These are phyloP conservation scores for Cephus cinctus DNA, from an alignment of 1,140 invertebrate species.

Conservation along the genomic window DNA sequence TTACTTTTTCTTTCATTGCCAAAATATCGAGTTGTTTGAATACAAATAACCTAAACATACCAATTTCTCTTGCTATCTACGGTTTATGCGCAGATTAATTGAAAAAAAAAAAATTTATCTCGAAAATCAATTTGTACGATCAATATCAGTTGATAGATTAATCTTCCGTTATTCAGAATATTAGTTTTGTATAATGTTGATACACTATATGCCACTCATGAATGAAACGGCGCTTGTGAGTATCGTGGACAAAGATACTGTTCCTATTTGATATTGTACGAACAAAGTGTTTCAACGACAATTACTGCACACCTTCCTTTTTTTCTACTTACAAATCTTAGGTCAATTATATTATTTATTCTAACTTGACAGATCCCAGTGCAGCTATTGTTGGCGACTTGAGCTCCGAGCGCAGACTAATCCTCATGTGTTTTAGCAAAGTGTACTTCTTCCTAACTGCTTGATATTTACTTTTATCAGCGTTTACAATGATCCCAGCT, in stretches of 20 bases:
- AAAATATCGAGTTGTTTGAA: constrained; percentile 12
- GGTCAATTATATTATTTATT: constrained; percentile 15
- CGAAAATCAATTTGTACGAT: constrained; percentile 17
- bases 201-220: neutral
- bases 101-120: constrained; percentile 11
- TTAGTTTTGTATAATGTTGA: neutral
- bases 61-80: neutral
- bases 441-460: constrained; percentile 65
- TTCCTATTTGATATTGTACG: constrained; percentile 9
- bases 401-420: constrained; percentile 61
- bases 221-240: neutral
- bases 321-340: neutral
- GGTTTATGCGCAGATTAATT: no score
- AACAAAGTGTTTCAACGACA: constrained; percentile 6
- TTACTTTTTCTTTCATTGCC: constrained; percentile 13
- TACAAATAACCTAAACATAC: neutral
- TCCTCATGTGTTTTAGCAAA: constrained; percentile 60
- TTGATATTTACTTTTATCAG: constrained; percentile 61
- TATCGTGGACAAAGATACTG: neutral
- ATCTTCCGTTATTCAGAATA: neutral
- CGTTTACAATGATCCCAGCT: constrained; percentile 59
- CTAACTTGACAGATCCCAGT: constrained; percentile 34
- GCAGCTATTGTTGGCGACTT: constrained; percentile 46
- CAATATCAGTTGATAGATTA: constrained; percentile 2
- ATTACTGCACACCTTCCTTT: constrained; percentile 6